Conservation (phyloP, 2,797 vertebrate genomes). For the Neomorphus geoffroyi region DNA sequence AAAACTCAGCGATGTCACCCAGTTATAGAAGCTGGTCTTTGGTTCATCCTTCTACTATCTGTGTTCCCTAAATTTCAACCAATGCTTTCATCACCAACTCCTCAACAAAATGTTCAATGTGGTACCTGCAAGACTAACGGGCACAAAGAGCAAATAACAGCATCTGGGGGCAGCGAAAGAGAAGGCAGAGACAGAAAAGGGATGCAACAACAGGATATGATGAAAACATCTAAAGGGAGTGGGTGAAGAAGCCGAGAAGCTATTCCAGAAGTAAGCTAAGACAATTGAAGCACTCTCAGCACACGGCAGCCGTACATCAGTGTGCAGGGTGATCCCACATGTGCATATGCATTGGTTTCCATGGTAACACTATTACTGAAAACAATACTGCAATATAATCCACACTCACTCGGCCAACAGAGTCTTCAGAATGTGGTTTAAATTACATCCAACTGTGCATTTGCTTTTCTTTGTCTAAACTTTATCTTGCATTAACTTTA, state of each 20-base stretch:
- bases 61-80: background rate
- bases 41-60: background rate
- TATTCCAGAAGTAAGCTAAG: background rate
- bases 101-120: accelerated
- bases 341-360: conserved; percentile 75
- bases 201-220: background rate
- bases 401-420: conserved; percentile 73
- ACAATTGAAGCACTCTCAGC: background rate
- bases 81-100: background rate
- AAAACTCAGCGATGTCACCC: background rate
- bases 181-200: background rate
- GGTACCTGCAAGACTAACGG: background rate
- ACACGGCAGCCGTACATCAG: background rate
- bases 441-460: conserved; percentile 81
- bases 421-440: conserved; percentile 83
- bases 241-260: background rate
- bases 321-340: conserved; percentile 27
- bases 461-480: conserved; percentile 83
- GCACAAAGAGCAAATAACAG: background rate
- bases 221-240: background rate
- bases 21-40: background rate
- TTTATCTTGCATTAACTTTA: conserved; percentile 79
- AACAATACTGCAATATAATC: conserved; percentile 83
- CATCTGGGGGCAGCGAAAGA: background rate
- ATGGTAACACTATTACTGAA: conserved; percentile 85